Base-by-base conservation (phyloP, 1,140 invertebrate genomes). In the Matsumurasca onukii region DNA sequence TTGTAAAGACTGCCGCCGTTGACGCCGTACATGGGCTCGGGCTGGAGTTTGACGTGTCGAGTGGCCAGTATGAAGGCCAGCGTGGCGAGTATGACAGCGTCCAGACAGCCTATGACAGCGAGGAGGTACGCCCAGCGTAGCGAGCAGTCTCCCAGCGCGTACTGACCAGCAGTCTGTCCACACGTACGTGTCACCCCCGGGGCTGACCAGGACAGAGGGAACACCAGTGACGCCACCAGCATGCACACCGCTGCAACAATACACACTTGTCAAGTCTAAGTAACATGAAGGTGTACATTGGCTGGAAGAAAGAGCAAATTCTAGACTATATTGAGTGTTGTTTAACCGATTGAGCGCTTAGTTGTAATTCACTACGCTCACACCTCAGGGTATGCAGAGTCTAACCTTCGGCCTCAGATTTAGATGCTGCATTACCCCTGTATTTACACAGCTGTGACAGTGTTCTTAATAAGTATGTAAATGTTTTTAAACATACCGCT, bases 51-150 rank as follows among this genome's bases (percentile, higher is more conserved):
- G 5, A 96, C 89, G 78, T 96, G 93, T 69, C 93, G 82, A 0
- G 92, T 92, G 17, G 95, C 95, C 70, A 99, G 82, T 73, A 98
- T 95, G 78, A 98, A 98, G 5, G 96, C 96, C 31, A 98, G 83
- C 3, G 92, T 88, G 0, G 95, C 88, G 55, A 99, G 82, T 61
- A 97, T 93, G 12, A 91, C 82, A 29, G 93, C 94, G 79, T 99
- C 97, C 70, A 97, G 82, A 69, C 95, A 92, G 0, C 91, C 91
- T 59, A 98, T 96, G 61, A 95, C 90, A 15, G 95, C 95, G 68
- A 99, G 82, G 5, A 97, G 86, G 81, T 95, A 98, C 0, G 95
- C 95, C 97, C 97, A 99, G 71, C 95, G 86, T 20, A 99, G 86
- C 39, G 88, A 89, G 78, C 97, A 99, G 12, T 89, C 85, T 48